Evolutionary conservation across 1,140 invertebrate species (phyloP).

Genomic region (Apis dorsata): DNA sequence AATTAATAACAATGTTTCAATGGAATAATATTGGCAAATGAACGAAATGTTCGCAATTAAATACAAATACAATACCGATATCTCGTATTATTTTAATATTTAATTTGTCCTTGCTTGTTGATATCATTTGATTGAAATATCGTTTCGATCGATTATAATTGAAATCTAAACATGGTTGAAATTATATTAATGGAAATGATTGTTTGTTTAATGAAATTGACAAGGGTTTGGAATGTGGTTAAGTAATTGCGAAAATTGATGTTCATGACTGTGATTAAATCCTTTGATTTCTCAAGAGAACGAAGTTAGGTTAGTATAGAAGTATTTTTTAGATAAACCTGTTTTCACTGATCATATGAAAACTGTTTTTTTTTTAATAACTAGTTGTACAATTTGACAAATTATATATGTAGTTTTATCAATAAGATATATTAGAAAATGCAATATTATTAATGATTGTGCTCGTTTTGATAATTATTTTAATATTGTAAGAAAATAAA

Average conservation of each 20-base stretch:
- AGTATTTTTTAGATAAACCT: background rate
- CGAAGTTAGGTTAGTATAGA: background rate
- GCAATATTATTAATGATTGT: background rate
- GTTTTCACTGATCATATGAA: background rate
- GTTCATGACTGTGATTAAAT: background rate
- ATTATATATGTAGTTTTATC: background rate
- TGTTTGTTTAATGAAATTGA: background rate
- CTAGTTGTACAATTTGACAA: background rate
- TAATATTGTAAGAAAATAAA: too few species aligned
- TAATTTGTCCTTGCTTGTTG: background rate
- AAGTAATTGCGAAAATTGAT: background rate
- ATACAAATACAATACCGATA: constrained; percentile 15
- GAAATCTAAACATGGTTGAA: background rate
- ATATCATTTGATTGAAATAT: constrained; percentile 8
- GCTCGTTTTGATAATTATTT: too few species aligned
- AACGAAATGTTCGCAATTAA: constrained; percentile 24
- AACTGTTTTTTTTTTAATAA: background rate
- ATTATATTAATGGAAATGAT: background rate
- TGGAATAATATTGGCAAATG: background rate
- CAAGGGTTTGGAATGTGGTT: background rate
- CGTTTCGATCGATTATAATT: background rate
- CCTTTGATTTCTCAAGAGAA: background rate
- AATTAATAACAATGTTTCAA: constrained; percentile 5
- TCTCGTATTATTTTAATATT: background rate
- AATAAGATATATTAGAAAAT: background rate